Conservation (phyloP, 2,113 vertebrate genomes). For the Cervus canadensis region DNA sequence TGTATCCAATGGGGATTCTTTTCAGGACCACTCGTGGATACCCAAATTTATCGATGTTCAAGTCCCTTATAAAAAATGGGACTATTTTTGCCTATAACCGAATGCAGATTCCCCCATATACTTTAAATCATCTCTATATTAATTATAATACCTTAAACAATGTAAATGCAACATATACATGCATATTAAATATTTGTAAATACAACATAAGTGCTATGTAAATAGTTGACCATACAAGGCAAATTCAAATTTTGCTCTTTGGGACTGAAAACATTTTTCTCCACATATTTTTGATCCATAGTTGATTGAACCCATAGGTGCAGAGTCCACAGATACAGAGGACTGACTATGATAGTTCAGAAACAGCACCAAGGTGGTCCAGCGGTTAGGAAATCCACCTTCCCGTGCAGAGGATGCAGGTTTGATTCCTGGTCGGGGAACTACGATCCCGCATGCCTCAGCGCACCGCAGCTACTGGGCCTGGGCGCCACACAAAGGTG, state of each 20-base stretch:
- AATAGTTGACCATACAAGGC: neutral
- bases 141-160: neutral
- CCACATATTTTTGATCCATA: neutral
- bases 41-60: neutral
- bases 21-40: neutral
- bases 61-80: neutral
- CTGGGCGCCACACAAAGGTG: accelerated
- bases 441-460: neutral
- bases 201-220: neutral
- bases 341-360: neutral
- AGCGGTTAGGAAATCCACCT: neutral
- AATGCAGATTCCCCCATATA: neutral
- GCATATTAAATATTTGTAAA: neutral
- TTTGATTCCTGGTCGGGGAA: neutral
- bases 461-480: neutral
- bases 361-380: neutral
- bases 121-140: neutral
- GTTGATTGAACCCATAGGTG: neutral
- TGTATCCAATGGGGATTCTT: neutral
- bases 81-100: neutral
- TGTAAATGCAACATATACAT: neutral
- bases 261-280: neutral
- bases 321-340: neutral
- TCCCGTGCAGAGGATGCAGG: neutral
- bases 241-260: neutral